Base-by-base conservation (phyloP, 2,797 vertebrate species). In the Gallinago nigripennis region DNA sequence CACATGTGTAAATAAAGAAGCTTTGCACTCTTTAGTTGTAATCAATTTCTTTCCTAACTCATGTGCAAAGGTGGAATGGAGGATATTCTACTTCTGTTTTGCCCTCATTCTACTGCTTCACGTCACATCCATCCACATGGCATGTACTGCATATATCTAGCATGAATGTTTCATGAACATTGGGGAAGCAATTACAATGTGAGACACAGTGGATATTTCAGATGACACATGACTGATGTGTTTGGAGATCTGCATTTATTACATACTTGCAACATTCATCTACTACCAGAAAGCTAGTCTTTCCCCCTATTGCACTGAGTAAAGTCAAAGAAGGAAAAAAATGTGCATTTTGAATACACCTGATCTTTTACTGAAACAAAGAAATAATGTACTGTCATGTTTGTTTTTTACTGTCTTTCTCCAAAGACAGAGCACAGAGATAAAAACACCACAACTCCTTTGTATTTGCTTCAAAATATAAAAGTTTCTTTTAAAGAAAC, bases 201-300 rank as follows among this genome's bases (percentile, higher is more conserved):
- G 84, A 95, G 87, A 90, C 91, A 84, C 70, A 78, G 35, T 48
- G 91, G 60, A 57, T 90, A 94, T 90, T 92, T 92, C 85, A 90
- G 90, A 90, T 90, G 94, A 95, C 94, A 94, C 75, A 94, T 92
- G 96, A 96, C 84, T 90, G 96, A 96, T 96, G 91, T 82, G 92
- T 94, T 97, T 95, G 60, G 92, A 96, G 88, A 94, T 85, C 63
- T 88, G 80, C 77, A 77, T 94, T 94, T 95, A 96, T 95, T 95
- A 93, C 76, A 89, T 90, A 92, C 75, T 94, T 87, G 83, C 86
- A 94, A 89, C 88, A 93, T 96, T 95, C 93, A 95, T 93, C 90
- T 91, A 81, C 90, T 82, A 95, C 37, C 65, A 80, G 57, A 78
- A 96, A 88, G 63, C 91, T 83, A 86, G 68, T 94, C 83, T 88